Percentiles rank a stretch among this genome's conserved stretches.
These are phyloP conservation scores for Molanna angustata DNA, from an alignment of 2,888 invertebrate genomes.

Conservation along the genomic window DNA sequence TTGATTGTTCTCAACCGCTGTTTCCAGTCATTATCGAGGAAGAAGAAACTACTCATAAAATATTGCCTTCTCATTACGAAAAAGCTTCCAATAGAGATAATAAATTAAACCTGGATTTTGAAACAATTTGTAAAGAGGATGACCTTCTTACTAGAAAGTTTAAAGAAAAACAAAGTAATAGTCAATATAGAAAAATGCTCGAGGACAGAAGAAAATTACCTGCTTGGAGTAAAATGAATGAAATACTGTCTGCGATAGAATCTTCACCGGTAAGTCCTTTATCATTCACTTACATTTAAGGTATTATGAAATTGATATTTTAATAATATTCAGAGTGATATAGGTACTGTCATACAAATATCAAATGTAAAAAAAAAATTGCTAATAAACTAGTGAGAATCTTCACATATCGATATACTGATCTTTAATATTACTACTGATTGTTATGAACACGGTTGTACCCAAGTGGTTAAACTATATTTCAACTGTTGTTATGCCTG, in stretches of 20 bases:
- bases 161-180: slow-evolving; percentile 57
- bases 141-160: slow-evolving; percentile 60
- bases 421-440: too few relatives aligned
- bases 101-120: slow-evolving; percentile 50
- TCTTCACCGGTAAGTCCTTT: slow-evolving; percentile 59
- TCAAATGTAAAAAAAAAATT: too few relatives aligned
- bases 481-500: too few relatives aligned
- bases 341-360: too few relatives aligned
- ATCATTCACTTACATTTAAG: too few relatives aligned
- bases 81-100: slow-evolving; percentile 58
- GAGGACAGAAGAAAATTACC: slow-evolving; percentile 63
- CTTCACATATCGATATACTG: too few relatives aligned
- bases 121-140: slow-evolving; percentile 61
- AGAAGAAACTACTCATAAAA: slow-evolving; percentile 34
- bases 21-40: slow-evolving; percentile 59
- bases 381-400: too few relatives aligned
- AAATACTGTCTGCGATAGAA: slow-evolving; percentile 64
- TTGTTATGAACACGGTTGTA: too few relatives aligned
- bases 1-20: slow-evolving; percentile 54
- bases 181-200: slow-evolving; percentile 66
- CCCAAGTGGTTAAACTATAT: too few relatives aligned
- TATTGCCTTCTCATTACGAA: slow-evolving; percentile 62
- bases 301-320: too few relatives aligned
- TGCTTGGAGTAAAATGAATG: slow-evolving; percentile 67
- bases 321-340: too few relatives aligned